Percentiles rank a stretch among this genome's conserved stretches.
Conservation (phyloP, 2,888 invertebrate species). For the Spodoptera exigua region DNA sequence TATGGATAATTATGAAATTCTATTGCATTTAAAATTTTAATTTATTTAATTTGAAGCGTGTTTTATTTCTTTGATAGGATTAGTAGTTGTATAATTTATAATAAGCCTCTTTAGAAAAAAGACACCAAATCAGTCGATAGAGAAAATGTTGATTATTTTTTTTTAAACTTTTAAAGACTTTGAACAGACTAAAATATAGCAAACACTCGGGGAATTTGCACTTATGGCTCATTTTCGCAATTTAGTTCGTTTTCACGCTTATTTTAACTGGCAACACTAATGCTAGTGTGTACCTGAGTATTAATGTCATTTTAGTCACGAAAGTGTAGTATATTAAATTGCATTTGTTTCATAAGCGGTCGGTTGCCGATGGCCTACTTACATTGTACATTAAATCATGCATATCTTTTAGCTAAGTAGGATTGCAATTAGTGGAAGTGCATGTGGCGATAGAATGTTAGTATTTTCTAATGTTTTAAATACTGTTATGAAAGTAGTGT, state of each 20-base stretch:
- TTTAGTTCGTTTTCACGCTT: slow-evolving; percentile 31
- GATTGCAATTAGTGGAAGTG: slow-evolving; percentile 26
- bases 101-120: no score
- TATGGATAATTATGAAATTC: no score
- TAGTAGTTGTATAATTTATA: no score
- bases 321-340: slow-evolving; percentile 26
- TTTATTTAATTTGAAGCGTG: no score
- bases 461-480: slow-evolving; percentile 11
- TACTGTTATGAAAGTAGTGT: not conserved
- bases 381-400: slow-evolving; percentile 29
- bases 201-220: slow-evolving; percentile 46
- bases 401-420: slow-evolving; percentile 34
- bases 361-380: slow-evolving; percentile 23
- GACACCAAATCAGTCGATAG: no score
- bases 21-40: no score
- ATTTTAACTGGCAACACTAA: slow-evolving; percentile 26
- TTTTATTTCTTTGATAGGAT: no score
- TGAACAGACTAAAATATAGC: not conserved
- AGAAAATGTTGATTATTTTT: no score
- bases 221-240: slow-evolving; percentile 20
- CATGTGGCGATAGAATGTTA: slow-evolving; percentile 7
- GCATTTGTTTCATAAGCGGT: slow-evolving; percentile 31
- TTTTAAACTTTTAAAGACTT: no score
- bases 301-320: slow-evolving; percentile 34
- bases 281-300: slow-evolving; percentile 11